phyloP scores from a whole-genome alignment of 2,797 vertebrate species.

The Ptychobarbus kaznakovi region DNA sequence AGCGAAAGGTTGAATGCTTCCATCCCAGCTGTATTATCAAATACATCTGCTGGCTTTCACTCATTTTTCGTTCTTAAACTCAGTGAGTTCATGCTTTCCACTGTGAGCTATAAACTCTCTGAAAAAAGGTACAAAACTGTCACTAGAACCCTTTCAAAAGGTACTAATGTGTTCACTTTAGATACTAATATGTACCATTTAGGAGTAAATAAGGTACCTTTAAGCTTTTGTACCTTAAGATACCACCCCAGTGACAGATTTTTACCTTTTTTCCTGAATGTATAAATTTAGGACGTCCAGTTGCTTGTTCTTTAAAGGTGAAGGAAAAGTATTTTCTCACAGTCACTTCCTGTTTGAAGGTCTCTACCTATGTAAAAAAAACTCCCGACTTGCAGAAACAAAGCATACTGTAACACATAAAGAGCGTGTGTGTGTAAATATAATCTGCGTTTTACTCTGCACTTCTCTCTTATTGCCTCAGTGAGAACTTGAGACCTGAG shows the following conservation, averaged over 20 bases:
- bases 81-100: neutral
- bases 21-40: neutral
- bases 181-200: neutral
- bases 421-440: constrained; percentile 29
- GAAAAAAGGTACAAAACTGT: neutral
- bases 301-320: constrained; percentile 1
- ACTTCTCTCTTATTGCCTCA: constrained; percentile 57
- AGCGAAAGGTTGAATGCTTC: constrained; percentile 17
- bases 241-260: neutral
- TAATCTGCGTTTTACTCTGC: constrained; percentile 52
- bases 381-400: constrained; percentile 2
- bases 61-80: neutral
- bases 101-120: neutral
- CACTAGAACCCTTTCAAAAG: neutral
- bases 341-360: constrained; percentile 15
- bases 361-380: neutral
- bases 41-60: neutral
- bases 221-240: neutral
- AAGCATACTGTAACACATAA: constrained; percentile 38
- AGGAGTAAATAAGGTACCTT: neutral
- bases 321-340: neutral
- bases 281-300: neutral
- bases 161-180: neutral
- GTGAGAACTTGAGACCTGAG: constrained; percentile 59
- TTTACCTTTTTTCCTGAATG: neutral